phyloP scores from a whole-genome alignment of 2,888 invertebrate genomes.

The Heliconius aoede region DNA sequence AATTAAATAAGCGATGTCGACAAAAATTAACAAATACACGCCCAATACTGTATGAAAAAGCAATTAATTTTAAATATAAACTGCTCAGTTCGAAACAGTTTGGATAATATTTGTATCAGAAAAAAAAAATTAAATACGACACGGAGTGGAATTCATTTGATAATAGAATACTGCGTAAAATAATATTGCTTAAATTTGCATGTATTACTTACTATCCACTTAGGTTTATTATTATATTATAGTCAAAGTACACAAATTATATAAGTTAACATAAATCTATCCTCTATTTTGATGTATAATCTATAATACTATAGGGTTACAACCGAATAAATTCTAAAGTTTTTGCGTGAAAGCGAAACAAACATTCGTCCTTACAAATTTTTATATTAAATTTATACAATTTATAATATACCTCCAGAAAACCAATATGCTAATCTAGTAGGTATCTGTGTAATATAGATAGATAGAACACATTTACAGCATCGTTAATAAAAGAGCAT shows the following conservation, averaged over 20 bases:
- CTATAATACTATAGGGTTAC: no score
- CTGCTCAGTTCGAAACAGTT: neutral
- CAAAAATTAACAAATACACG: neutral
- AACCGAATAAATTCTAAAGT: no score
- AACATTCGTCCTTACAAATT: no score
- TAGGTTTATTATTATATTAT: no score
- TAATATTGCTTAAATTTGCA: neutral
- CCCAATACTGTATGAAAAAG: neutral
- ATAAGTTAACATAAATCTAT: no score
- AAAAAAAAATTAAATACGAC: neutral
- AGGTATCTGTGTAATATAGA: neutral
- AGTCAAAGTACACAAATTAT: no score
- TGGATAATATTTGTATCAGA: neutral
- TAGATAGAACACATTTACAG: neutral
- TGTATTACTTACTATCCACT: neutral
- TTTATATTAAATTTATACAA: no score
- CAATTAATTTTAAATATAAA: neutral
- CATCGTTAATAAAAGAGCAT: neutral
- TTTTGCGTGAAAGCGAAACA: no score
- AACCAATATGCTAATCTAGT: neutral
- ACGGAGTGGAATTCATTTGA: neutral
- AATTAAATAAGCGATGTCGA: neutral
- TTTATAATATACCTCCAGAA: neutral
- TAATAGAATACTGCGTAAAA: neutral
- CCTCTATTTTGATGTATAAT: no score